Evolutionary conservation across 2,888 invertebrate genomes (phyloP).

Genomic region (Folsomia candida): DNA sequence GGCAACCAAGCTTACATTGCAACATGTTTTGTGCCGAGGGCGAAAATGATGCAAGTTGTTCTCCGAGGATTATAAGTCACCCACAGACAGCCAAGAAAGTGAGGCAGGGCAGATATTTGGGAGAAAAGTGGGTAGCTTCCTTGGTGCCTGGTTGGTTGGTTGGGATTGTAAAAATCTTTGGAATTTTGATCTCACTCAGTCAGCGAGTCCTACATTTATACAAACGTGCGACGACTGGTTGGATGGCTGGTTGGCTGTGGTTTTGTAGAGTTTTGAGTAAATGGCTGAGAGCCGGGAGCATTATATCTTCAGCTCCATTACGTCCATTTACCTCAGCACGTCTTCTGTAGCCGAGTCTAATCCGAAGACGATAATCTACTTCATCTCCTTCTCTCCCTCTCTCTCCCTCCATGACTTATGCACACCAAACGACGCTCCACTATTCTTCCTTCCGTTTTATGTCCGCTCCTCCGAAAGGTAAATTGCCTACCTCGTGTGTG

Average conservation of each 20-base stretch:
- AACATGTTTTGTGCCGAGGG: too few relatives aligned
- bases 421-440: background rate
- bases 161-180: background rate
- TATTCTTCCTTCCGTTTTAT: background rate
- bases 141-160: too few relatives aligned
- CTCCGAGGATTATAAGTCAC: too few relatives aligned
- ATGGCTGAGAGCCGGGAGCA: background rate
- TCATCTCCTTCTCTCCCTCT: background rate
- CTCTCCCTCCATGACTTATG: background rate
- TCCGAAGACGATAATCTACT: conserved; percentile 13
- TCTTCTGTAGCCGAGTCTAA: background rate
- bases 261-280: background rate
- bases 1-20: too few relatives aligned
- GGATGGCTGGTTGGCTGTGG: too few relatives aligned
- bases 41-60: too few relatives aligned
- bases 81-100: too few relatives aligned
- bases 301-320: conserved; percentile 24
- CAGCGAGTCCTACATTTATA: too few relatives aligned
- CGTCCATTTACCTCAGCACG: conserved; percentile 22
- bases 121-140: too few relatives aligned
- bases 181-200: background rate
- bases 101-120: too few relatives aligned
- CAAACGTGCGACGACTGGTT: too few relatives aligned
- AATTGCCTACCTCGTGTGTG: background rate
- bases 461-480: too few relatives aligned